These are phyloP conservation scores for Octopus bimaculoides DNA, from an alignment of 1,140 invertebrate genomes.

Conservation along the genomic window DNA sequence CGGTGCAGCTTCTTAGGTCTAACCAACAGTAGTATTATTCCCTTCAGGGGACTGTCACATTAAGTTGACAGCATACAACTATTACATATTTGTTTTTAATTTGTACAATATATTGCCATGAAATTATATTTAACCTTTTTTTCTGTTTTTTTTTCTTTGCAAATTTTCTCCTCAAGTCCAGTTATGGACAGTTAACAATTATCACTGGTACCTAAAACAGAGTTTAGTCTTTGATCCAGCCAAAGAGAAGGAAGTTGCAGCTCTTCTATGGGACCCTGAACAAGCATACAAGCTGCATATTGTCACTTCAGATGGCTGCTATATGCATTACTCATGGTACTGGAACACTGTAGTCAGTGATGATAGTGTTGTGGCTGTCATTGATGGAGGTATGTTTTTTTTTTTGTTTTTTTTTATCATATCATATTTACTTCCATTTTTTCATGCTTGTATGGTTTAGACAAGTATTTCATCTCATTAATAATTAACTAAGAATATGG, in stretches of 20 bases:
- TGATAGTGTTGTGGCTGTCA: constrained; percentile 68
- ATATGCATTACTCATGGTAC: constrained; percentile 65
- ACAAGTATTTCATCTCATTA: too few relatives aligned
- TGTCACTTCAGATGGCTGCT: constrained; percentile 60
- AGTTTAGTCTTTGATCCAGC: constrained; percentile 60
- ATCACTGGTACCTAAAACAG: constrained; percentile 89
- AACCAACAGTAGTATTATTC: too few relatives aligned
- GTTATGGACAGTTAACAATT: constrained; percentile 80
- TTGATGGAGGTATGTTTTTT: constrained; percentile 67
- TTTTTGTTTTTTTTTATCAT: too few relatives aligned
- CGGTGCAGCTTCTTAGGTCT: too few relatives aligned
- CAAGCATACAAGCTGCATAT: constrained; percentile 66
- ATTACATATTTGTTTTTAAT: too few relatives aligned
- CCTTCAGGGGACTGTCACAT: too few relatives aligned
- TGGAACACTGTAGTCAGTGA: constrained; percentile 61
- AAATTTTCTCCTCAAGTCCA: constrained; percentile 60
- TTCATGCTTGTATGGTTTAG: too few relatives aligned
- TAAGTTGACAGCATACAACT: too few relatives aligned
- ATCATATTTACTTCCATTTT: too few relatives aligned
- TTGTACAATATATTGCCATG: too few relatives aligned
- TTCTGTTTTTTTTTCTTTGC: constrained; percentile 14
- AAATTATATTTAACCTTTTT: neutral
- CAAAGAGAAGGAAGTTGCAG: constrained; percentile 56
- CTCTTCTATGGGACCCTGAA: constrained; percentile 64
- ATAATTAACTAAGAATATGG: too few relatives aligned